Evolutionary conservation across 2,113 vertebrate genomes (phyloP).

Genomic region (Pica pica): DNA sequence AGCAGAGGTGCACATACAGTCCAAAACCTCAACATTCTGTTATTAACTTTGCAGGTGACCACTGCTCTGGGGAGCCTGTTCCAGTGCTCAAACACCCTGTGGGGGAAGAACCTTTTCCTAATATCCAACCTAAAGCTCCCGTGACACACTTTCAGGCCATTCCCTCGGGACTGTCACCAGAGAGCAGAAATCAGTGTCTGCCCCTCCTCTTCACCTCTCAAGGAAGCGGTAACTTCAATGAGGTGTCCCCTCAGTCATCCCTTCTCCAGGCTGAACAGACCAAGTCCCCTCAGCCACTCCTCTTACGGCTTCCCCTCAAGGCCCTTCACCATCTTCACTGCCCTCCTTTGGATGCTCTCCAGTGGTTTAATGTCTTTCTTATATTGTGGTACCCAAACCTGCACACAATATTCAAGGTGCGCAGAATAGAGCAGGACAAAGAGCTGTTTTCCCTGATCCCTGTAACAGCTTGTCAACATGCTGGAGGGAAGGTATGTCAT

Average conservation of each 20-base stretch:
- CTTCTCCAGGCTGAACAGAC: neutral
- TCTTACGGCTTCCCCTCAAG: neutral
- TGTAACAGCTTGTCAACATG: neutral
- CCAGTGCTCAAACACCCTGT: neutral
- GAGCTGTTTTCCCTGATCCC: neutral
- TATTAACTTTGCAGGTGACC: neutral
- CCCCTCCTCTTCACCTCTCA: neutral
- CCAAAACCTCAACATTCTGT: neutral
- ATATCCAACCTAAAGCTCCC: neutral
- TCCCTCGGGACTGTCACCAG: neutral
- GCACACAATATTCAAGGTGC: neutral
- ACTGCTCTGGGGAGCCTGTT: neutral
- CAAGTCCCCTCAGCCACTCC: neutral
- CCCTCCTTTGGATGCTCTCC: neutral
- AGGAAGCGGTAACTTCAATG: neutral
- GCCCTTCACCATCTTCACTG: neutral
- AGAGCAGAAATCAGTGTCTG: neutral
- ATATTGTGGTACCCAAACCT: neutral
- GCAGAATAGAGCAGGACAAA: neutral
- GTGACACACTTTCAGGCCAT: neutral
- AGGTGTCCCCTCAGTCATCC: neutral
- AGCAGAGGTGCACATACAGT: neutral
- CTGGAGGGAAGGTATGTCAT: neutral
- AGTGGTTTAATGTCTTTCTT: neutral
- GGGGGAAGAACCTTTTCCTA: neutral